Conservation (phyloP, 2,113 vertebrate genomes). For the Aphyosemion australe region DNA sequence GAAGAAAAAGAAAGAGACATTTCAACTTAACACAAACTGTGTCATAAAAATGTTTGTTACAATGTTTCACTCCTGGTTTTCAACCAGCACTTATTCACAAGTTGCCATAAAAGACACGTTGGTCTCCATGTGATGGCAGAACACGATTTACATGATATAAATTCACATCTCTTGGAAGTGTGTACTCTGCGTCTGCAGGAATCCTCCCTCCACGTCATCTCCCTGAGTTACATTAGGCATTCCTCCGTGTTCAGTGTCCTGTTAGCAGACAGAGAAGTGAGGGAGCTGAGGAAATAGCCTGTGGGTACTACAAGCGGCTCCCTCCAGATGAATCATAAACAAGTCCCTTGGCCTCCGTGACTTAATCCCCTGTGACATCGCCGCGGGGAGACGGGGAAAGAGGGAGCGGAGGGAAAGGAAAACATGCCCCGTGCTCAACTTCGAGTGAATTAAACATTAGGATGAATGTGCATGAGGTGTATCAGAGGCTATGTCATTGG, state of each 20-base stretch:
- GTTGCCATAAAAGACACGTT: neutral
- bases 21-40: neutral
- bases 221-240: constrained; percentile 20
- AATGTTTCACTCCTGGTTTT: neutral
- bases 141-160: constrained; percentile 14
- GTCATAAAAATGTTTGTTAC: neutral
- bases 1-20: neutral
- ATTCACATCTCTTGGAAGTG: constrained; percentile 14
- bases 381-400: constrained; percentile 55
- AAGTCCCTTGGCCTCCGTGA: constrained; percentile 59
- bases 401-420: constrained; percentile 46
- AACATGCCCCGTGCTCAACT: constrained; percentile 64
- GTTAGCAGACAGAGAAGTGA: constrained; percentile 35
- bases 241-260: constrained; percentile 16
- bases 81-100: neutral
- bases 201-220: constrained; percentile 14
- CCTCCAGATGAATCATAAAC: constrained; percentile 69
- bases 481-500: constrained; percentile 55
- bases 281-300: constrained; percentile 38
- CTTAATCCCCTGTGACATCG: constrained; percentile 73
- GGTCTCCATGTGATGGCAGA: neutral
- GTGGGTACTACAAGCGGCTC: constrained; percentile 52
- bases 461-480: constrained; percentile 66
- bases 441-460: constrained; percentile 74
- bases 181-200: constrained; percentile 9